Evolutionary conservation across 2,888 invertebrate genomes (phyloP).

Genomic region (Cyrtodaria siliqua): DNA sequence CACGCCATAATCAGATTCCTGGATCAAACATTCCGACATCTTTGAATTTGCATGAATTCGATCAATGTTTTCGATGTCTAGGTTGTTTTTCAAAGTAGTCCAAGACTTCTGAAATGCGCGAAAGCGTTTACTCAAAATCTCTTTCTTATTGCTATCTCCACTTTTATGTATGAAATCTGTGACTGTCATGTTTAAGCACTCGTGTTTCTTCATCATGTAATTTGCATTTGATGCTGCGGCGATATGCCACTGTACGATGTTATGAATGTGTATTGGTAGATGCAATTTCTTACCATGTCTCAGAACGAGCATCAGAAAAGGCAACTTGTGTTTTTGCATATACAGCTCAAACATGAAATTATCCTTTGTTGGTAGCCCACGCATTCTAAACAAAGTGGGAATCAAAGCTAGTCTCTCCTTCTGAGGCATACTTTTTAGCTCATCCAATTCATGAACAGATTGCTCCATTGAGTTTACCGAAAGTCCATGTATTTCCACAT

Average conservation of each 20-base stretch:
- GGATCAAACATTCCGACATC: slow-evolving; percentile 54
- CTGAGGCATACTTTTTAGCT: neutral
- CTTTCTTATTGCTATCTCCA: slow-evolving; percentile 8
- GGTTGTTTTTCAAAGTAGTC: neutral
- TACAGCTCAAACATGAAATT: slow-evolving; percentile 37
- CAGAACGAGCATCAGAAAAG: slow-evolving; percentile 42
- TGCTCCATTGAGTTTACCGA: slow-evolving; percentile 3
- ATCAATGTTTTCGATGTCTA: too few relatives aligned
- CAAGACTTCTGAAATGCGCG: slow-evolving; percentile 15
- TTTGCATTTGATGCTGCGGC: slow-evolving; percentile 44
- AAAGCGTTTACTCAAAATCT: slow-evolving; percentile 11
- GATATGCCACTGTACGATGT: slow-evolving; percentile 65
- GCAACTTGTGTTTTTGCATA: slow-evolving; percentile 5
- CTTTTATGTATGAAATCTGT: slow-evolving; percentile 28
- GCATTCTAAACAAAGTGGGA: slow-evolving; percentile 35
- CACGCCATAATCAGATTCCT: slow-evolving; percentile 34
- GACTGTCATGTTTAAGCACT: slow-evolving; percentile 53
- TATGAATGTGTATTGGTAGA: slow-evolving; percentile 43
- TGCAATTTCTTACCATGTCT: slow-evolving; percentile 12
- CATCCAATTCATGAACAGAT: slow-evolving; percentile 11
- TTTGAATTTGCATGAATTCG: slow-evolving; percentile 6
- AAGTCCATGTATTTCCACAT: neutral
- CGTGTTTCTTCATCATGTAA: slow-evolving; percentile 56
- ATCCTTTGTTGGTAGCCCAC: slow-evolving; percentile 6
- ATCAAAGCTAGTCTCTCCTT: neutral